Base-by-base conservation (phyloP, 2,113 vertebrate genomes). In the Poecile atricapillus region DNA sequence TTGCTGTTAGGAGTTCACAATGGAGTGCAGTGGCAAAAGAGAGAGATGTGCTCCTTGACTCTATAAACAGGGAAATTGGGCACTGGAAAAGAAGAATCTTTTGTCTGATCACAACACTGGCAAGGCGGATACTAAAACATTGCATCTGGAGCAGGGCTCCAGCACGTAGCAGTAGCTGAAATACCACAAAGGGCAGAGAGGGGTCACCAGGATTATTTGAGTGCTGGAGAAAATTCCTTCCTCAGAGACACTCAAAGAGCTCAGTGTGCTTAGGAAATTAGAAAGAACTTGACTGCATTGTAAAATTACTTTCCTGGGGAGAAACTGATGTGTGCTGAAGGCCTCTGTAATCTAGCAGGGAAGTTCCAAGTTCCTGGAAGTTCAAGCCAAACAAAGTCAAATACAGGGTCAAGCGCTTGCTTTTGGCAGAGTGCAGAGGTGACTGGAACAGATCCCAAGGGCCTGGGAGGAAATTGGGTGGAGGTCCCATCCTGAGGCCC, bases 311-410 rank as follows among this genome's bases (percentile, higher is more conserved):
- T 90, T 96, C 64, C 68, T 89, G 56, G 33, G 24, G 21, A 93
- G 39, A 93, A 88, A 90, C 0, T 5, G 21, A 15, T 25, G 12
- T 25, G 41, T 71, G 79, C 70, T 82, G 79, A 91, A 62, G 79
- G 41, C 53, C 75, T 88, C 37, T 58, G 70, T 83, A 90, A 95
- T 90, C 88, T 77, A 64, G 37, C 64, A 73, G 79, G 68, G 69
- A 95, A 67, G 50, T 65, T 59, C 64, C 44, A 46, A 80, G 88
- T 81, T 93, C 88, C 76, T 94, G 88, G 75, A 96, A 86, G 6
- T 63, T 94, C 55, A 86, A 63, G 37, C 25, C 49, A 90, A 95
- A 87, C 52, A 67, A 94, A 89, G 25, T 68, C 44, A 91, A 67
- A 78, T 15, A 24, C 23, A 55, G 59, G 37, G 7, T 77, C 64